A percentile compares a stretch with the other conserved stretches of the same genome.
Conservation (phyloP, 1,140 invertebrate genomes). For the Kradibia gibbosae region DNA sequence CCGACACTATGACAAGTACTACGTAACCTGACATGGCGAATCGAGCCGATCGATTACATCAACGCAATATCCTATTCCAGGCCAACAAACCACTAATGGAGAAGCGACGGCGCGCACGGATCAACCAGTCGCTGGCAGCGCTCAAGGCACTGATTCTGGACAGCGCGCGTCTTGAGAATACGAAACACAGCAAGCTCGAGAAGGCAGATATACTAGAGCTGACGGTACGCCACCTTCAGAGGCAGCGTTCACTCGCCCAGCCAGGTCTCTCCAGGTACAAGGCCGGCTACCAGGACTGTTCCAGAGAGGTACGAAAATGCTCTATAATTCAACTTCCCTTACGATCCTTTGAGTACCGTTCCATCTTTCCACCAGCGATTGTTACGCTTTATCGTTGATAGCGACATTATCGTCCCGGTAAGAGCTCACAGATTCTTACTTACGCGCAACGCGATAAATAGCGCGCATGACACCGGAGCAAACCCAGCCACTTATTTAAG, state of each 20-base stretch:
- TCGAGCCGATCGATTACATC: too few relatives aligned
- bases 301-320: conserved; percentile 79
- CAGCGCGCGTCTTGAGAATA: conserved; percentile 80
- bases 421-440: background rate
- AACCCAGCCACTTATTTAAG: too few relatives aligned
- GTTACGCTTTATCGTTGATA: background rate
- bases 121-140: conserved; percentile 90
- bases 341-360: too few relatives aligned
- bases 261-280: conserved; percentile 76
- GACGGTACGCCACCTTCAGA: conserved; percentile 89
- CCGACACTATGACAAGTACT: background rate
- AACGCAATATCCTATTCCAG: conserved; percentile 66
- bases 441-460: background rate
- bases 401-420: background rate
- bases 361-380: background rate
- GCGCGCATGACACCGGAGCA: background rate
- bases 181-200: conserved; percentile 86
- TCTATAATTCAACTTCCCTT: too few relatives aligned
- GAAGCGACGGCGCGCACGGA: conserved; percentile 88
- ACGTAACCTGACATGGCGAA: background rate
- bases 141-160: conserved; percentile 88
- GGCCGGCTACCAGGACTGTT: conserved; percentile 87
- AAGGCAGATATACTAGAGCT: conserved; percentile 95
- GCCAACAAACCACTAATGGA: conserved; percentile 95
- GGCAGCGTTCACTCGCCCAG: conserved; percentile 78